Evolutionary conservation across 2,888 invertebrate genomes (phyloP), one percentile per base, ranked within the genome.

Genomic region (Epistrophe grossulariae): DNA sequence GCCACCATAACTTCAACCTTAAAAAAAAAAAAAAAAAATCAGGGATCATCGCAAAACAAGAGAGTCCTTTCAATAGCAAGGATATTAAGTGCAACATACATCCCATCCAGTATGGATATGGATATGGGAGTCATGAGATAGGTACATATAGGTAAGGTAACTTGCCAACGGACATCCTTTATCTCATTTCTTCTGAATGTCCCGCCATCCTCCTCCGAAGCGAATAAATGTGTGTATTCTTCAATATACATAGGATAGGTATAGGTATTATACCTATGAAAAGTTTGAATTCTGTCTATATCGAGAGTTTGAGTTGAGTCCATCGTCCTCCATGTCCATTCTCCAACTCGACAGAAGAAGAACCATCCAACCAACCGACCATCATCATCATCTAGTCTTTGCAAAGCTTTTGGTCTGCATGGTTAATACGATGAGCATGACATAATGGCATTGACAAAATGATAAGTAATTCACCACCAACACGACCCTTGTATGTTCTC

Each of bases 391-490:
- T 55, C 24, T 59, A 66, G 68, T 28, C 48, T 28, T 55, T 55
- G 40, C 24, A 10, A 35, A 68, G 70, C 38, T 52, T 70, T 40
- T 70, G 57, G 62, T 79, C 79, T 71, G 74, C 62, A 59, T 59
- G 17, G 68, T 84, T 79, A 48, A 79, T 79, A 72, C 55, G 84
- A 57, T 70, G 72, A 78, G 84, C 81, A 73, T 80, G 78, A 81
- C 78, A 82, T 85, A 82, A 85, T 82, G 82, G 78, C 85, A 81
- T 85, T 85, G 85, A 81, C 82, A 85, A 85, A 81, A 85, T 85
- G 81, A 85, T 85, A 85, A 81, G 85, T 81, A 74, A 85, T 81
- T 81, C 74, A 82, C 81, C 85, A 45, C 73, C 70, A 64, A 85
- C 85, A 68, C 17, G 48, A 59, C 66, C 84, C 76, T 66, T 66